These are phyloP conservation scores for Latrodectus geometricus DNA, from an alignment of 1,140 invertebrate species.

Conservation along the genomic window DNA sequence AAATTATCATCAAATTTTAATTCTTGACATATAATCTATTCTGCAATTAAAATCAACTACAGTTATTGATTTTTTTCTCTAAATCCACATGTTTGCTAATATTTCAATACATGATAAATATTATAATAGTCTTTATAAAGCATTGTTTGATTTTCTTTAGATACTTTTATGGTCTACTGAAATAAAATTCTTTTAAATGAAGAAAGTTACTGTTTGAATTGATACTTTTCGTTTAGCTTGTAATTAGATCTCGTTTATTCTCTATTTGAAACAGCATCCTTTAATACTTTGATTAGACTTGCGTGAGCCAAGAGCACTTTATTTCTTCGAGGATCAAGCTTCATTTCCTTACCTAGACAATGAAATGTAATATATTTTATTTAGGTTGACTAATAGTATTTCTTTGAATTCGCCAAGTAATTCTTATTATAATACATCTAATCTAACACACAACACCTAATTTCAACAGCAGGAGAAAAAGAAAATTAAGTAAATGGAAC, in stretches of 20 bases:
- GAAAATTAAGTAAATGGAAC: not conserved
- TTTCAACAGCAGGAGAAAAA: too few relatives aligned
- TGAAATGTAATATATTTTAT: not conserved
- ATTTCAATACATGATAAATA: not conserved
- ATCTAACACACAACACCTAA: not conserved
- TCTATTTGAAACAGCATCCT: not conserved
- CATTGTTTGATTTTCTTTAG: not conserved
- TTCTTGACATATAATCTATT: too few relatives aligned
- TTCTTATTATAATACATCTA: slow-evolving; percentile 1
- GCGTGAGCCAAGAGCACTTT: not conserved
- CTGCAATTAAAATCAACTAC: too few relatives aligned
- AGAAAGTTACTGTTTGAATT: not conserved
- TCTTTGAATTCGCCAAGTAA: not conserved
- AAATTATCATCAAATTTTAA: too few relatives aligned
- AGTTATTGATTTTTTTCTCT: too few relatives aligned
- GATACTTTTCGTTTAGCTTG: slow-evolving; percentile 15
- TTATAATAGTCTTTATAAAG: not conserved
- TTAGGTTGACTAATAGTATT: not conserved
- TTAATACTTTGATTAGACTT: not conserved
- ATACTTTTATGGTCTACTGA: slow-evolving; percentile 1
- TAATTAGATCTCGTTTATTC: slow-evolving; percentile 9
- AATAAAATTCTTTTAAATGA: not conserved
- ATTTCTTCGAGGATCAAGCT: slow-evolving; percentile 11
- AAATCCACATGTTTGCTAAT: too few relatives aligned
- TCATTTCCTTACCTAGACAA: slow-evolving; percentile 3